Evolutionary conservation across 1,140 invertebrate genomes (phyloP).

Genomic region (Choristoneura fumiferana): DNA sequence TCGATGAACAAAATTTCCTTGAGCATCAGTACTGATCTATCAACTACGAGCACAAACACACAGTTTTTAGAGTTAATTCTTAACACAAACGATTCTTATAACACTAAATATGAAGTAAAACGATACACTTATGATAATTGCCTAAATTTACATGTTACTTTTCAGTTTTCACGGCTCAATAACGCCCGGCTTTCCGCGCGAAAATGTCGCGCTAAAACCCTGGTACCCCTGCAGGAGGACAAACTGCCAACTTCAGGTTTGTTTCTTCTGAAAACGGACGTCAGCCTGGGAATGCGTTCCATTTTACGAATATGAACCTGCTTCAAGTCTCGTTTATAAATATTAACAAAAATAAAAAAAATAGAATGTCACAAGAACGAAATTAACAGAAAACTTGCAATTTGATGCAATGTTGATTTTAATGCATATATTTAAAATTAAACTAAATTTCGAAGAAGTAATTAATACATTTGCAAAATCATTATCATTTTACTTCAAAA

Average conservation of each 20-base stretch:
- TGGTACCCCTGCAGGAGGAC: conserved; percentile 43
- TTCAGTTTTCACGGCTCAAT: conserved; percentile 74
- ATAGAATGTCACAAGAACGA: too few species aligned
- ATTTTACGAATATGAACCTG: conserved; percentile 37
- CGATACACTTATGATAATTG: conserved; percentile 44
- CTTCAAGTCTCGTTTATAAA: too few species aligned
- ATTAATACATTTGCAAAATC: too few species aligned
- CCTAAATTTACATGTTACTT: conserved; percentile 52
- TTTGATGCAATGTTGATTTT: too few species aligned
- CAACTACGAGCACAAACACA: conserved; percentile 46
- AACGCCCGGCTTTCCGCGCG: conserved; percentile 79
- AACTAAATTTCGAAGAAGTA: too few species aligned
- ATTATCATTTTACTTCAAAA: too few species aligned
- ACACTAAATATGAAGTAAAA: conserved; percentile 40
- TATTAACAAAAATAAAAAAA: too few species aligned
- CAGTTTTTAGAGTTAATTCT: conserved; percentile 37
- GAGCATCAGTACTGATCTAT: conserved; percentile 46
- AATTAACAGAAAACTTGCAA: too few species aligned
- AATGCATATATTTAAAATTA: too few species aligned
- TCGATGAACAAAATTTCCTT: conserved; percentile 53
- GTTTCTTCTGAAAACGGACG: conserved; percentile 72
- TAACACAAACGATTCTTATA: conserved; percentile 31
- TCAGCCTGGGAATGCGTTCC: conserved; percentile 43
- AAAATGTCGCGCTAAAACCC: conserved; percentile 78
- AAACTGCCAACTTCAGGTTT: conserved; percentile 71